Percentiles rank a stretch among this genome's conserved stretches.
Evolutionary conservation across 2,797 vertebrate species (phyloP).

Genomic region (Peromyscus nudipes): DNA sequence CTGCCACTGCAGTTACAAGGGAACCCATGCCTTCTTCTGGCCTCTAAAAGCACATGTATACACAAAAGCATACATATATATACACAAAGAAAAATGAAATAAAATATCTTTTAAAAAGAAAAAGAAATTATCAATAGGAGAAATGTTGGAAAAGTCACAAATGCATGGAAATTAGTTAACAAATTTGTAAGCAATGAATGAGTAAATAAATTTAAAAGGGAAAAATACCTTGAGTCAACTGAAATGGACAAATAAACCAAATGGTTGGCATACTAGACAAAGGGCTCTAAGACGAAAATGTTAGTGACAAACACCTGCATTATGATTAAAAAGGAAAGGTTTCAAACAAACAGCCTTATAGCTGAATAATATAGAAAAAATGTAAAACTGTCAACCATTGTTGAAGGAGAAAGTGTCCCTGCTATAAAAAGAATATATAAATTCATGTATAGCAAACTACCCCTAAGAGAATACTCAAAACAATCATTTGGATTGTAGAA

Average conservation of each 20-base stretch:
- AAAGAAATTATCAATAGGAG: background rate
- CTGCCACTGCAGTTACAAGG: background rate
- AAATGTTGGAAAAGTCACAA: background rate
- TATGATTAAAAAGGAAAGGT: background rate
- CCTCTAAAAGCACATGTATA: background rate
- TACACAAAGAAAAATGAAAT: background rate
- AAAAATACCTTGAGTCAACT: background rate
- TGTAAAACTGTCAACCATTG: background rate
- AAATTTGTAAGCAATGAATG: background rate
- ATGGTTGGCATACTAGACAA: background rate
- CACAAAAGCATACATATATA: background rate
- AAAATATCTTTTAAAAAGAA: background rate
- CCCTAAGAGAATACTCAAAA: background rate
- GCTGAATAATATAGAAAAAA: background rate
- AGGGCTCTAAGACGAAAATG: background rate
- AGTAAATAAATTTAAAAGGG: background rate
- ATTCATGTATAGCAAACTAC: background rate
- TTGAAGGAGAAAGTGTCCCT: background rate
- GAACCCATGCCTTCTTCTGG: background rate
- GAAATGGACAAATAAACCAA: background rate
- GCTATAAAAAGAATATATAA: background rate
- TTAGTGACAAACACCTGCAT: background rate
- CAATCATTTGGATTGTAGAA: background rate
- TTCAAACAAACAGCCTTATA: background rate
- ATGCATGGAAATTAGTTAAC: background rate